These are phyloP conservation scores for Myotis findleyi DNA, from an alignment of 2,797 vertebrate species.

Conservation along the genomic window DNA sequence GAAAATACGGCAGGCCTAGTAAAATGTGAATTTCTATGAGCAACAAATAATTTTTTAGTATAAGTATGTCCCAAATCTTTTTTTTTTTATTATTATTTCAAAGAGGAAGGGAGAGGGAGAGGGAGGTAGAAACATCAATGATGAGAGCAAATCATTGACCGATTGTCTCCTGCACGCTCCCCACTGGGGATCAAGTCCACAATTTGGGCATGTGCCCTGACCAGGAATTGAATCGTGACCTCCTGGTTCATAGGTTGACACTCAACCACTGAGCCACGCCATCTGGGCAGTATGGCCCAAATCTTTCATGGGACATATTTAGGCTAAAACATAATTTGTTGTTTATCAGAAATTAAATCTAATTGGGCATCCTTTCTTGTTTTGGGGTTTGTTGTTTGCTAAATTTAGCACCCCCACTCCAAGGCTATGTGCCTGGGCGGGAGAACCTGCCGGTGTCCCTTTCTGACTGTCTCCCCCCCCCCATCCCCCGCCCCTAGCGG, in stretches of 20 bases:
- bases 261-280: too few species aligned
- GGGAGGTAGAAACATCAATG: too few species aligned
- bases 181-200: too few species aligned
- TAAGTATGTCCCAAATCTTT: background rate
- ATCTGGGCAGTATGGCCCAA: background rate
- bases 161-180: too few species aligned
- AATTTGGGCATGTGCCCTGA: too few species aligned
- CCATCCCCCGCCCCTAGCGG: fast-evolving
- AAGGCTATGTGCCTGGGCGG: background rate
- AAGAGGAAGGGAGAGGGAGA: too few species aligned
- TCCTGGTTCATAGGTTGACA: too few species aligned
- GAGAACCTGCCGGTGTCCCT: background rate
- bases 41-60: background rate
- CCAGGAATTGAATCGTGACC: too few species aligned
- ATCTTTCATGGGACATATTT: background rate
- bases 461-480: too few species aligned
- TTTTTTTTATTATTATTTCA: too few species aligned
- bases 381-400: background rate
- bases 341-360: slow-evolving; percentile 2
- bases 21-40: background rate
- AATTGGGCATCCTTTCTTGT: background rate
- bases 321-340: background rate
- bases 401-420: background rate
- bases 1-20: background rate
- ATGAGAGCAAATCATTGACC: too few species aligned